phyloP scores from a whole-genome alignment of 2,113 vertebrate genomes.

The Leucosticte australis region DNA sequence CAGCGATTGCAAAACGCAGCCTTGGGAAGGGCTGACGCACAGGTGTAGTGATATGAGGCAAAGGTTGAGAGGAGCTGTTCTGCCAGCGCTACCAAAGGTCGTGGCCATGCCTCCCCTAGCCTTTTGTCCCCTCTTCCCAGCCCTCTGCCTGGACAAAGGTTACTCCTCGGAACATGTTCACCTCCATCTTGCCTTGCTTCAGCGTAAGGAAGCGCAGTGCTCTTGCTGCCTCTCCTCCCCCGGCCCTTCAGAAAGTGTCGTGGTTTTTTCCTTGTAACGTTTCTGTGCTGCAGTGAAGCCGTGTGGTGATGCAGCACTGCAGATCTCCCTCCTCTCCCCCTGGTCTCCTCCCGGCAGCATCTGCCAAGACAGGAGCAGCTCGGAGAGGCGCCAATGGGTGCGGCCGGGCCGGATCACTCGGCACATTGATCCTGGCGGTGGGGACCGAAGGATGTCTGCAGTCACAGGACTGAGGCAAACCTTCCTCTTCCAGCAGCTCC shows the following conservation, averaged over 20 bases:
- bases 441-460: not conserved
- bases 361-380: slow-evolving; percentile 51
- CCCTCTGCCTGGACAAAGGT: not conserved
- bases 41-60: not conserved
- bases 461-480: not conserved
- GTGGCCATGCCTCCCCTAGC: not conserved
- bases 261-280: not conserved
- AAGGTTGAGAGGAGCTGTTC: not conserved
- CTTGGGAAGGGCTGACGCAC: slow-evolving; percentile 12
- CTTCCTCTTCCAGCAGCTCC: slow-evolving; percentile 6
- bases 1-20: not conserved
- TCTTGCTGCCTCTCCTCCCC: not conserved
- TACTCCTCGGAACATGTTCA: rapidly evolving
- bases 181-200: not conserved
- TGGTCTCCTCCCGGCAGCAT: slow-evolving; percentile 3
- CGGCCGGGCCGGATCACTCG: not conserved
- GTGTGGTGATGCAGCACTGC: slow-evolving; percentile 56
- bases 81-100: not conserved
- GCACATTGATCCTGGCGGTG: slow-evolving; percentile 11
- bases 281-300: slow-evolving; percentile 35
- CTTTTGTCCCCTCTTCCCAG: slow-evolving; percentile 28
- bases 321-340: slow-evolving; percentile 31
- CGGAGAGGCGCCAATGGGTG: slow-evolving; percentile 39
- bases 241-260: not conserved
- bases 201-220: rapidly evolving